phyloP scores from a whole-genome alignment of 2,113 vertebrate species.

The Dipodomys ordii region DNA sequence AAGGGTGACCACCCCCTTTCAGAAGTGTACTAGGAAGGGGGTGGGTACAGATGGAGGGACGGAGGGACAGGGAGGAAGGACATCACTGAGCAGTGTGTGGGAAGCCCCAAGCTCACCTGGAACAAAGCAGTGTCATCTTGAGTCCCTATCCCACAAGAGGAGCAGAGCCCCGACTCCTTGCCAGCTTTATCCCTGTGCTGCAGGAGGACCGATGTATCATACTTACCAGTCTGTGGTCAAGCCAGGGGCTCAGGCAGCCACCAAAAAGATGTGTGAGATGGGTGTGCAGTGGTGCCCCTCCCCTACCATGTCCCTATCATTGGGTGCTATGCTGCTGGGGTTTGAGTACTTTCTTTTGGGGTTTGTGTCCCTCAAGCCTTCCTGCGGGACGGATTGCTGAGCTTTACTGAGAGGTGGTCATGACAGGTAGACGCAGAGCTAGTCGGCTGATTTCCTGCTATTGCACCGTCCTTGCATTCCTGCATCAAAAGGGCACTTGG shows the following conservation, averaged over 20 bases:
- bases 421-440: neutral
- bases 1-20: neutral
- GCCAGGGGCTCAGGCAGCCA: too few relatives aligned
- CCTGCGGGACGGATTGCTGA: neutral
- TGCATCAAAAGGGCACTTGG: neutral
- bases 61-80: too few relatives aligned
- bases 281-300: neutral
- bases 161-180: neutral
- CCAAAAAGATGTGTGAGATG: too few relatives aligned
- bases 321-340: neutral
- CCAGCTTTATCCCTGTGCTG: too few relatives aligned
- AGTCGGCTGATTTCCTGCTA: neutral
- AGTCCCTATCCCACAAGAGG: neutral
- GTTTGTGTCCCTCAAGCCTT: neutral
- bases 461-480: neutral
- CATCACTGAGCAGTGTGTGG: neutral
- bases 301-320: too few relatives aligned
- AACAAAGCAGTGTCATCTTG: too few relatives aligned
- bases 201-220: neutral
- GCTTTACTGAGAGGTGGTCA: neutral
- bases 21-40: neutral
- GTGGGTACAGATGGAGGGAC: too few relatives aligned
- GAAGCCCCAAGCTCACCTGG: neutral
- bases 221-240: too few relatives aligned
- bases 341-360: neutral